Evolutionary conservation across 2,888 invertebrate species (phyloP).

Genomic region (Nasonovia ribisnigri): DNA sequence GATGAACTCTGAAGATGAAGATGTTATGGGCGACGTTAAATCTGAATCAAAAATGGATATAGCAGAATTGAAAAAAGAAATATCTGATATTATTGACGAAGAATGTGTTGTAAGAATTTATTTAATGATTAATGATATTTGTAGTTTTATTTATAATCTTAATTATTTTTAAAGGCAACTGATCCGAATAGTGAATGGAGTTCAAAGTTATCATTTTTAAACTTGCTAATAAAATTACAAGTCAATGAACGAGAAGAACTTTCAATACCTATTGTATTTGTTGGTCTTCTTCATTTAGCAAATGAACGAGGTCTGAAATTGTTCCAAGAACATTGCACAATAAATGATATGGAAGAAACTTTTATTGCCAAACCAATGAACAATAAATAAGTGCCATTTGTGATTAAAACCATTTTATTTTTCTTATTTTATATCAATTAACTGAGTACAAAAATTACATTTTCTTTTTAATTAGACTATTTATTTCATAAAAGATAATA

Average conservation of each 20-base stretch:
- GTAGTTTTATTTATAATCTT: background rate
- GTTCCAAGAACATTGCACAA: background rate
- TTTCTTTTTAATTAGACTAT: background rate
- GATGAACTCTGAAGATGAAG: background rate
- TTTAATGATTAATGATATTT: background rate
- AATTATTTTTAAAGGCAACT: constrained; percentile 17
- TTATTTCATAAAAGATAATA: background rate
- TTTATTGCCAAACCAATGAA: background rate
- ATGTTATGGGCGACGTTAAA: background rate
- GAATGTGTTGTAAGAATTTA: constrained; percentile 53
- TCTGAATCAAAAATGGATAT: background rate
- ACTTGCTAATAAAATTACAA: background rate
- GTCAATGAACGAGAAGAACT: background rate
- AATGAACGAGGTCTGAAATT: constrained; percentile 40
- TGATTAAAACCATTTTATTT: background rate
- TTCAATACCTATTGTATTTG: background rate
- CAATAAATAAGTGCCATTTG: background rate
- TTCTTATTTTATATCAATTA: background rate
- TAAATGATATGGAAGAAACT: background rate
- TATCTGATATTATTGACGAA: constrained; percentile 23
- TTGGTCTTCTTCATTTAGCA: constrained; percentile 25
- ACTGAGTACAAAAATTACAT: background rate
- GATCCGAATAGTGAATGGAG: background rate
- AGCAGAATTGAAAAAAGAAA: constrained; percentile 31
- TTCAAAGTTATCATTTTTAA: background rate